Conservation (phyloP, 2,797 vertebrate genomes). For the Pterois miles region DNA sequence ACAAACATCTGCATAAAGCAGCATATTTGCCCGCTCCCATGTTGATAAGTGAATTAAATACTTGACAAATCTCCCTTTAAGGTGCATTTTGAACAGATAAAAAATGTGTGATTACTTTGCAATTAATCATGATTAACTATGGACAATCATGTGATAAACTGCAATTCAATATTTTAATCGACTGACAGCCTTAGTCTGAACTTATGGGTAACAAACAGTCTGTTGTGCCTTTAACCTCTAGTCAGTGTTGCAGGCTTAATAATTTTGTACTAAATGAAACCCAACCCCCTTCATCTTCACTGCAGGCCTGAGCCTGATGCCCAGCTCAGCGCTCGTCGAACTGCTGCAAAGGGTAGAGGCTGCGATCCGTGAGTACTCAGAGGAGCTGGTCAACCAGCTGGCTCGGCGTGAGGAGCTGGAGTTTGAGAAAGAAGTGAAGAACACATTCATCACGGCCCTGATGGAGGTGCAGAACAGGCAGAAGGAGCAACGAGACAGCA, state of each 20-base stretch:
- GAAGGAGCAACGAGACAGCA: slow-evolving; percentile 91
- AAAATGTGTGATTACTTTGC: too few relatives aligned
- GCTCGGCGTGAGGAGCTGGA: slow-evolving; percentile 93
- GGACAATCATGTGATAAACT: too few relatives aligned
- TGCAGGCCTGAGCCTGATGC: slow-evolving; percentile 89
- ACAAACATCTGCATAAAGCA: too few relatives aligned
- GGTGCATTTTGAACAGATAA: too few relatives aligned
- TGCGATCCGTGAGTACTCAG: slow-evolving; percentile 89
- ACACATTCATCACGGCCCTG: slow-evolving; percentile 93
- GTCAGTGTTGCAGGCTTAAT: too few relatives aligned
- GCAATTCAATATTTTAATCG: too few relatives aligned
- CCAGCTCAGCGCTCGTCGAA: slow-evolving; percentile 81
- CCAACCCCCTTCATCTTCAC: background rate
- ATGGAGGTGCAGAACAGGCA: slow-evolving; percentile 96
- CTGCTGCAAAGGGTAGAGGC: slow-evolving; percentile 88
- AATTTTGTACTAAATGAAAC: background rate
- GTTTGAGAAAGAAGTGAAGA: slow-evolving; percentile 96
- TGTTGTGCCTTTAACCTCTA: fast-evolving
- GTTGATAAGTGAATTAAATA: too few relatives aligned
- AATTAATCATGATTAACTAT: too few relatives aligned
- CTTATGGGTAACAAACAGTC: too few relatives aligned
- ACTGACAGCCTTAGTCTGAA: too few relatives aligned
- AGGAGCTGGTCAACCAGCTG: slow-evolving; percentile 93
- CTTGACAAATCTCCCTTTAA: too few relatives aligned
- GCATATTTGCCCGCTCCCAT: too few relatives aligned